Evolutionary conservation across 1,140 invertebrate species (phyloP).

Genomic region (Anthonomus grandis): DNA sequence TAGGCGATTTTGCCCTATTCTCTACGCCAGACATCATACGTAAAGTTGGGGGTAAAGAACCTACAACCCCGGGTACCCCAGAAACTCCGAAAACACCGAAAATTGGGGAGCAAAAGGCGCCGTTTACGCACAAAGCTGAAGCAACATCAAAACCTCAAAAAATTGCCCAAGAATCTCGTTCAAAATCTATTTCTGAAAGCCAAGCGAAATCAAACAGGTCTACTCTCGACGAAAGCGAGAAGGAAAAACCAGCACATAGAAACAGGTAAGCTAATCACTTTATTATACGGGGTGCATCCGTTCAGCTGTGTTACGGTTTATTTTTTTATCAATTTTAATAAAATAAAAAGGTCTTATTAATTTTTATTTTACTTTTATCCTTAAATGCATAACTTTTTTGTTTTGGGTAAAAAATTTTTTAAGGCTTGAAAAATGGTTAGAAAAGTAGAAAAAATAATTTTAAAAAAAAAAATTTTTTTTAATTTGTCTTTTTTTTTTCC

Average conservation of each 20-base stretch:
- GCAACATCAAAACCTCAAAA: conserved; percentile 35
- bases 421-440: too few species aligned
- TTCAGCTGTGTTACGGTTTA: too few species aligned
- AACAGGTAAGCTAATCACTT: conserved; percentile 12
- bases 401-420: too few species aligned
- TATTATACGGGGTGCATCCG: too few species aligned
- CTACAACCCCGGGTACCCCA: conserved; percentile 45
- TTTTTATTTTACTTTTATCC: too few species aligned
- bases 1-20: conserved; percentile 63
- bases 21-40: conserved; percentile 76
- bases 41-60: conserved; percentile 56
- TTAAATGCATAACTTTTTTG: too few species aligned
- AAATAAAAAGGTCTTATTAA: too few species aligned
- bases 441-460: too few species aligned
- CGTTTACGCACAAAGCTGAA: conserved; percentile 2
- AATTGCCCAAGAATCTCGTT: conserved; percentile 41
- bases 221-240: conserved; percentile 31
- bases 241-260: conserved; percentile 9
- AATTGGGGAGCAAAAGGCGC: conserved; percentile 25
- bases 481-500: too few species aligned
- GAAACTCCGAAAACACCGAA: conserved; percentile 30
- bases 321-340: too few species aligned
- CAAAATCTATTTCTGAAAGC: conserved; percentile 34
- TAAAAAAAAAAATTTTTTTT: too few species aligned
- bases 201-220: conserved; percentile 25